Conservation (phyloP, 2,797 vertebrate genomes). For the Apogon hyalosoma region DNA sequence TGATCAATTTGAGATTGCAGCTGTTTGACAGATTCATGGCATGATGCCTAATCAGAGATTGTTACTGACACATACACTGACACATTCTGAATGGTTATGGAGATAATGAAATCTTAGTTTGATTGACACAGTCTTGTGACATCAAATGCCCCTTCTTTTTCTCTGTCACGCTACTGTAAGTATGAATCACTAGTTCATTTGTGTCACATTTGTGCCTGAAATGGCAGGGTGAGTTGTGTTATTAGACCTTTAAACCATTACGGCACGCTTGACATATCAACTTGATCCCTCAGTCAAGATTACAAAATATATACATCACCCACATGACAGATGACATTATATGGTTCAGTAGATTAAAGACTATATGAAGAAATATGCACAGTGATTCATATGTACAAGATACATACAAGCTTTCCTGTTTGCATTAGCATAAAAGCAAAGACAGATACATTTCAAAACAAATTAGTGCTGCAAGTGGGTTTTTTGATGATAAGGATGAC, state of each 20-base stretch:
- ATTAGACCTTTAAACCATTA: constrained; percentile 66
- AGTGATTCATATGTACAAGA: constrained; percentile 33
- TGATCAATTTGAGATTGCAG: constrained; percentile 6
- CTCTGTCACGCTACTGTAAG: constrained; percentile 35
- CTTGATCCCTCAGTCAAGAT: constrained; percentile 69
- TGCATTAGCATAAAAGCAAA: constrained; percentile 5
- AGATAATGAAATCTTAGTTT: constrained; percentile 14
- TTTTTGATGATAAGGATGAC: constrained; percentile 1
- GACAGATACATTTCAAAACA: background rate
- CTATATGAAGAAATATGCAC: constrained; percentile 22
- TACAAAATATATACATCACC: constrained; percentile 66
- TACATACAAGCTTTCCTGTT: constrained; percentile 16
- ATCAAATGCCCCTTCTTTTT: constrained; percentile 4
- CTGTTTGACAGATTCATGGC: background rate
- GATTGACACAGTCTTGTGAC: constrained; percentile 19
- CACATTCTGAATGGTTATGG: constrained; percentile 12
- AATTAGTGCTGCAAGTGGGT: constrained; percentile 7
- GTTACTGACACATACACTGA: background rate
- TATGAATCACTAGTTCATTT: constrained; percentile 64
- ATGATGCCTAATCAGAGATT: background rate
- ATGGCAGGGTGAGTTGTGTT: constrained; percentile 54
- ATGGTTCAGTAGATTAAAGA: constrained; percentile 49
- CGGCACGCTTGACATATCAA: constrained; percentile 66
- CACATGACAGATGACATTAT: constrained; percentile 66
- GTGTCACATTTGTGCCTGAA: constrained; percentile 64